Evolutionary conservation across 1,140 invertebrate genomes (phyloP).

Genomic region (Parasteatoda tepidariorum): DNA sequence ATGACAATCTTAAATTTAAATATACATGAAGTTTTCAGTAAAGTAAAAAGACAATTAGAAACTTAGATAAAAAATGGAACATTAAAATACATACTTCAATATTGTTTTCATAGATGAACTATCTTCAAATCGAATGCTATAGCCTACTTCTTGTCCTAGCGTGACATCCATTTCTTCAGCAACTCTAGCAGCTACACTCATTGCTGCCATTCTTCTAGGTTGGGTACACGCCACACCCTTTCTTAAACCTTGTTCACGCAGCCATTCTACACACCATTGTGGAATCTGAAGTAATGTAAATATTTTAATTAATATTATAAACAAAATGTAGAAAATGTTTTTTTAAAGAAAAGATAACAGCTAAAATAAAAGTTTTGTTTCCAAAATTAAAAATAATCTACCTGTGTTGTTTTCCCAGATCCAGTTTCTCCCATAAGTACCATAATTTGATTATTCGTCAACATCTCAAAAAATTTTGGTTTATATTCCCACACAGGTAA

Average conservation of each 20-base stretch:
- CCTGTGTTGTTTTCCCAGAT: conserved; percentile 95
- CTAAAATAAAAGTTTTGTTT: too few relatives aligned
- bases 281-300: conserved; percentile 70
- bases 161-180: conserved; percentile 99
- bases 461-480: conserved; percentile 92
- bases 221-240: conserved; percentile 97
- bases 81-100: conserved; percentile 76
- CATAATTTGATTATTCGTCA: conserved; percentile 92
- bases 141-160: conserved; percentile 97
- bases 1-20: too few relatives aligned
- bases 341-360: too few relatives aligned
- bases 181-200: conserved; percentile 98
- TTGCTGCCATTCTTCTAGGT: conserved; percentile 96
- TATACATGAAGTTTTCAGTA: too few relatives aligned
- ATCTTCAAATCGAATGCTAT: conserved; percentile 99
- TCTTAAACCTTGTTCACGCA: conserved; percentile 74
- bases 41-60: too few relatives aligned
- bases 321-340: too few relatives aligned
- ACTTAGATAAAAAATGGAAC: too few relatives aligned
- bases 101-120: conserved; percentile 95
- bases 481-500: conserved; percentile 98
- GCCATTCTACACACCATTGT: conserved; percentile 92
- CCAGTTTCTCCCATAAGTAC: conserved; percentile 97
- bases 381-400: conserved; percentile 54
- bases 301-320: too few relatives aligned